Conservation (phyloP, 2,113 vertebrate species). For the Daubentonia madagascariensis region DNA sequence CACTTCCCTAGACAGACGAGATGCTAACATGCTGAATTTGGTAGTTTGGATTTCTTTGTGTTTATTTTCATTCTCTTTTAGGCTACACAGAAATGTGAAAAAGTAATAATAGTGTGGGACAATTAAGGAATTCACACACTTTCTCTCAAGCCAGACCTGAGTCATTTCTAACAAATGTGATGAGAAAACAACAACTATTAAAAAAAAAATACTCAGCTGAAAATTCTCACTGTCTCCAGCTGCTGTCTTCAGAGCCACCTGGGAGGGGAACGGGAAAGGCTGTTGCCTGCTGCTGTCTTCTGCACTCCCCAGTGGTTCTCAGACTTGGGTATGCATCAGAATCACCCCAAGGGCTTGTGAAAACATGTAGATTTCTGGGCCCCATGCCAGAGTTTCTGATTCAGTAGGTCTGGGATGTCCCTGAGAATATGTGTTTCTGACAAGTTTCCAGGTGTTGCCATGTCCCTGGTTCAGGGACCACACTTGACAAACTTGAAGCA, state of each 20-base stretch:
- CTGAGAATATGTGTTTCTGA: not conserved
- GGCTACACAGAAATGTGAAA: conserved; percentile 20
- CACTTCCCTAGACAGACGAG: not conserved
- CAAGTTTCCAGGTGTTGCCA: not conserved
- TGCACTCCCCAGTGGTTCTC: not conserved
- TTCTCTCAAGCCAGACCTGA: conserved; percentile 46
- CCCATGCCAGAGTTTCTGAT: not conserved
- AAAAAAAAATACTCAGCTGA: not conserved
- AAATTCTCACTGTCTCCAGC: not conserved
- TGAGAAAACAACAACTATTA: not conserved
- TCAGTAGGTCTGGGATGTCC: not conserved
- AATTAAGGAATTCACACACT: conserved; percentile 45
- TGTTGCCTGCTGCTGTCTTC: no score
- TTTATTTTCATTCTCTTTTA: conserved; percentile 48
- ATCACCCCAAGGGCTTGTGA: not conserved
- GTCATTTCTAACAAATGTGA: conserved; percentile 50
- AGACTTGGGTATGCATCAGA: not conserved
- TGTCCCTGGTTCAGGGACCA: not conserved
- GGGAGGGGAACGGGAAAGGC: not conserved
- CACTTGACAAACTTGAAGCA: not conserved
- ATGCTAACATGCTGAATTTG: not conserved
- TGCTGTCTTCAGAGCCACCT: not conserved
- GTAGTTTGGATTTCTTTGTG: not conserved
- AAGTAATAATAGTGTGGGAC: not conserved
- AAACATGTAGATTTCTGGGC: not conserved